Percentiles rank a stretch among this genome's conserved stretches.
These are phyloP conservation scores for Ptychadena robeensis DNA, from an alignment of 2,797 vertebrate species.

Conservation along the genomic window DNA sequence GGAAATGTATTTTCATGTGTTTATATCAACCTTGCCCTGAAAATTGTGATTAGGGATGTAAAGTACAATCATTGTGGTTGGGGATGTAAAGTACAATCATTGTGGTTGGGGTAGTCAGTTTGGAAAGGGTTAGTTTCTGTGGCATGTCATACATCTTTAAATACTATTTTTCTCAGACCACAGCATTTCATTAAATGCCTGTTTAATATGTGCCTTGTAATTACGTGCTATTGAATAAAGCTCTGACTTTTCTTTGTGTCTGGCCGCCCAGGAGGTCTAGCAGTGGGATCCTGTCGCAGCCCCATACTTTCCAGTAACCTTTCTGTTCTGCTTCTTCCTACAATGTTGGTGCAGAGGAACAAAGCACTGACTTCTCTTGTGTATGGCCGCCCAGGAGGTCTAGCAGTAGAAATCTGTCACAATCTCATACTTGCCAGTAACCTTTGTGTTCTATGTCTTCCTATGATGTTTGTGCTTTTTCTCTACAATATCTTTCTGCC, in stretches of 20 bases:
- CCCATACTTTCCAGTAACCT: neutral
- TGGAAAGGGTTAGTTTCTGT: constrained; percentile 10
- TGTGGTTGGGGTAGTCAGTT: neutral
- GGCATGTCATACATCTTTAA: constrained; percentile 22
- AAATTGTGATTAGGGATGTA: constrained; percentile 5
- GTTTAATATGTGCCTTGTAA: constrained; percentile 13
- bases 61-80: neutral
- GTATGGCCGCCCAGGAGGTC: constrained; percentile 26
- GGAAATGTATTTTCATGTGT: constrained; percentile 6
- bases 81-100: neutral
- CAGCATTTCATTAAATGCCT: constrained; percentile 30
- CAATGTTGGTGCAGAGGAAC: neutral
- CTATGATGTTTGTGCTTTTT: neutral
- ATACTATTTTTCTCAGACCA: constrained; percentile 37
- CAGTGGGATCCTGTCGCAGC: constrained; percentile 14
- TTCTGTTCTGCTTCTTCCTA: constrained; percentile 9
- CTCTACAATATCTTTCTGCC: neutral
- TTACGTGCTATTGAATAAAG: constrained; percentile 33
- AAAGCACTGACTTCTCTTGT: constrained; percentile 27
- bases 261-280: constrained; percentile 37
- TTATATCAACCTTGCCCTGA: neutral
- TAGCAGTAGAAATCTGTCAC: constrained; percentile 21
- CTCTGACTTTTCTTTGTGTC: constrained; percentile 36
- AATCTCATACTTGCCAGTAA: neutral
- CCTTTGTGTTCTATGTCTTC: constrained; percentile 3